Evolutionary conservation across 2,113 vertebrate genomes (phyloP), one percentile per base, ranked within the genome.

Genomic region (Puma concolor): DNA sequence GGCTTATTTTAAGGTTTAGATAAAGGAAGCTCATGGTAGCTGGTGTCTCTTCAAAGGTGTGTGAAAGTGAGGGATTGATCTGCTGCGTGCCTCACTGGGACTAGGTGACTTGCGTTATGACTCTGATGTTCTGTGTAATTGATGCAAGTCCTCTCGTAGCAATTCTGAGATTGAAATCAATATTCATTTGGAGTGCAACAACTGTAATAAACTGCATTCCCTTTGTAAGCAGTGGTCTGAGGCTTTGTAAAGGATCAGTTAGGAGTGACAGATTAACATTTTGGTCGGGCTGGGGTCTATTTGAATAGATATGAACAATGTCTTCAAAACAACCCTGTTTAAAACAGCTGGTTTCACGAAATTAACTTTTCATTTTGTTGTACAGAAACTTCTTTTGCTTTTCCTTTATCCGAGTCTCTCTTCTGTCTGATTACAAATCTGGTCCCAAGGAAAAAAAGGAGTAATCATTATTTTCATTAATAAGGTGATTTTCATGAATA

Each of bases 141-240:
- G 99, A 98, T 99, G 98, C 98, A 98, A 99, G 98, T 97, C 98
- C 97, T 99, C 99, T 98, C 98, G 98, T 98, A 98, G 97, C 94
- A 98, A 98, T 99, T 98, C 97, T 95, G 98, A 99, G 98, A 99
- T 98, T 99, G 98, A 98, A 99, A 99, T 99, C 98, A 99, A 99
- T 99, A 99, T 99, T 98, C 99, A 98, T 98, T 99, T 98, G 97
- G 97, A 99, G 98, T 98, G 97, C 98, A 98, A 98, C 98, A 98
- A 97, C 99, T 98, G 98, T 98, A 98, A 98, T 99, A 99, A 98
- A 97, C 97, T 97, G 87, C 95, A 97, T 97, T 98, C 97, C 97
- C 98, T 98, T 98, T 98, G 98, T 98, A 98, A 98, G 97, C 97
- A 27, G 96, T 98, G 97, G 94, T 97, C 96, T 98, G 88, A 87